A percentile compares a stretch with the other conserved stretches of the same genome.
These are phyloP conservation scores for Aelia acuminata DNA, from an alignment of 2,888 invertebrate genomes.

Conservation along the genomic window DNA sequence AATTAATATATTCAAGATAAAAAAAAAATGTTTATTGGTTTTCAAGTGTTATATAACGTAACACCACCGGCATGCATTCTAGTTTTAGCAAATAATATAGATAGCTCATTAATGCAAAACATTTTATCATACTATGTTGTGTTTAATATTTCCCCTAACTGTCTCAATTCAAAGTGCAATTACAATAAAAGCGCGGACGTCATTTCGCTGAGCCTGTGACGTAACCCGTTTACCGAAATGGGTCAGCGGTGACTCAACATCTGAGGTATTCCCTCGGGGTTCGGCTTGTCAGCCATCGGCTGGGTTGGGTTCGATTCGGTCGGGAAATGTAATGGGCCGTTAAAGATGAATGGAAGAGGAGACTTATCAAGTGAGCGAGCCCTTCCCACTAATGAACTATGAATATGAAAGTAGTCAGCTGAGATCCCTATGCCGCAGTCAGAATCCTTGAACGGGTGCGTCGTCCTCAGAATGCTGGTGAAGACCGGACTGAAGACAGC, in stretches of 20 bases:
- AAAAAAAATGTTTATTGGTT: too few relatives aligned
- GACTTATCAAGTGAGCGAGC: background rate
- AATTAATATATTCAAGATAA: too few relatives aligned
- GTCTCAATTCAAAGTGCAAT: background rate
- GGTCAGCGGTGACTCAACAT: background rate
- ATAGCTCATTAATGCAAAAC: too few relatives aligned
- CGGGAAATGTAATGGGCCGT: background rate
- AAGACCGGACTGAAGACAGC: too few relatives aligned
- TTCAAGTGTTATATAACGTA: too few relatives aligned
- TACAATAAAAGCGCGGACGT: background rate
- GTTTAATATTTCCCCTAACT: too few relatives aligned
- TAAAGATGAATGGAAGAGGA: slow-evolving; percentile 10
- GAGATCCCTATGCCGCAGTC: background rate
- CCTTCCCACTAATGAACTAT: background rate
- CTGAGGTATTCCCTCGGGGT: background rate
- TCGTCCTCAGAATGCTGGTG: background rate
- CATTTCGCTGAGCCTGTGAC: background rate
- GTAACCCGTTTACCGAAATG: background rate
- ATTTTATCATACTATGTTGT: too few relatives aligned
- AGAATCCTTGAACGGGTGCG: background rate
- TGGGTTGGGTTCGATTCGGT: background rate
- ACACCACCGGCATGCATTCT: too few relatives aligned
- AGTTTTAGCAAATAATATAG: too few relatives aligned
- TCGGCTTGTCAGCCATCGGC: background rate
- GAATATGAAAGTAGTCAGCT: slow-evolving; percentile 15